phyloP scores from a whole-genome alignment of 1,140 invertebrate genomes.

The Sycobia sp. region DNA sequence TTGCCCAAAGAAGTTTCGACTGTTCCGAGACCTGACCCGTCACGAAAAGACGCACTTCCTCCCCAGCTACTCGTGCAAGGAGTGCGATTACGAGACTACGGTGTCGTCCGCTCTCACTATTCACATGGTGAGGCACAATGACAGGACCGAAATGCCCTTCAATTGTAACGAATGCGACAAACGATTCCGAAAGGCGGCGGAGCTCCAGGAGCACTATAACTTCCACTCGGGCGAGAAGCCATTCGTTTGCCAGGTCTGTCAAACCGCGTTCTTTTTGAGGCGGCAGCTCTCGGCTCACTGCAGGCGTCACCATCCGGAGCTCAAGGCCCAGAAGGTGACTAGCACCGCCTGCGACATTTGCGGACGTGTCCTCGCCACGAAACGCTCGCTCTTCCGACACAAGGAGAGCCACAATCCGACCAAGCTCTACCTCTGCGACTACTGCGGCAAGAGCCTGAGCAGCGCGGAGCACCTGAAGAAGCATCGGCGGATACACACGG shows the following conservation, averaged over 20 bases:
- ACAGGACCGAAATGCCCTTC: slow-evolving; percentile 59
- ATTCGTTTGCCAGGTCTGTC: slow-evolving; percentile 65
- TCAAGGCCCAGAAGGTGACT: slow-evolving; percentile 51
- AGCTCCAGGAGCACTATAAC: slow-evolving; percentile 60
- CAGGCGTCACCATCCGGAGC: slow-evolving; percentile 52
- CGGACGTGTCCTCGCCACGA: slow-evolving; percentile 56
- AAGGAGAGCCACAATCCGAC: slow-evolving; percentile 68
- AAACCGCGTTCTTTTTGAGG: slow-evolving; percentile 61
- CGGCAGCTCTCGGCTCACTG: slow-evolving; percentile 56
- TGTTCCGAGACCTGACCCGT: slow-evolving; percentile 54
- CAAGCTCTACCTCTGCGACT: slow-evolving; percentile 69
- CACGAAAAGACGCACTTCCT: slow-evolving; percentile 59
- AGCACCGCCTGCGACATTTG: slow-evolving; percentile 61
- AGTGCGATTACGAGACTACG: slow-evolving; percentile 59
- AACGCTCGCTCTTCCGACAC: slow-evolving; percentile 65
- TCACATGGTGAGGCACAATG: slow-evolving; percentile 54
- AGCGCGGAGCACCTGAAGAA: slow-evolving; percentile 73
- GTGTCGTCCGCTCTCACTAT: slow-evolving; percentile 52
- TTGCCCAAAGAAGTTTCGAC: slow-evolving; percentile 55
- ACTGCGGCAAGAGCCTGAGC: slow-evolving; percentile 80
- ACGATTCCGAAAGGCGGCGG: slow-evolving; percentile 63
- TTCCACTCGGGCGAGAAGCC: slow-evolving; percentile 63
- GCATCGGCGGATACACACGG: slow-evolving; percentile 73
- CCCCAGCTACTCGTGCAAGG: slow-evolving; percentile 55
- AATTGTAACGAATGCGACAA: slow-evolving; percentile 69